These are phyloP conservation scores for Thermophis baileyi DNA, from an alignment of 2,113 vertebrate genomes.

Conservation along the genomic window DNA sequence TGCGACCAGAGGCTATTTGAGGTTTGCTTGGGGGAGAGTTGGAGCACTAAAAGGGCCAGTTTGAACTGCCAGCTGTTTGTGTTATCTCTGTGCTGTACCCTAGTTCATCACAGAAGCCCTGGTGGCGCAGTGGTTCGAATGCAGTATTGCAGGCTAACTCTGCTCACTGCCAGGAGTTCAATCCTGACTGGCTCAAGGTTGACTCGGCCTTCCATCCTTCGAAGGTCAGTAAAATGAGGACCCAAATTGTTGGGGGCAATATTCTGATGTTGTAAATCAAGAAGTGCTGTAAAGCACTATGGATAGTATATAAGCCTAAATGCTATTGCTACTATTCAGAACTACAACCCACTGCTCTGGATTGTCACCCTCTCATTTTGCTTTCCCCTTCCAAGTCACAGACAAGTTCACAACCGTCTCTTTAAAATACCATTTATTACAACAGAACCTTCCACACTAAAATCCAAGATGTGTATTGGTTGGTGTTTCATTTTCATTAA, in stretches of 20 bases:
- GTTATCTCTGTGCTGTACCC: no score
- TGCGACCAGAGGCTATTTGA: no score
- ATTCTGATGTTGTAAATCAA: no score
- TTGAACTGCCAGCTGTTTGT: no score
- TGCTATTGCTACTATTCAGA: background rate
- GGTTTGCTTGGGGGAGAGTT: no score
- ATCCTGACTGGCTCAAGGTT: background rate
- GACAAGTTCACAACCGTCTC: slow-evolving; percentile 44
- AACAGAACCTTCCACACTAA: slow-evolving; percentile 46
- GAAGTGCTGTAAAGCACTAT: no score
- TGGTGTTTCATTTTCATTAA: background rate
- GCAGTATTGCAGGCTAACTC: background rate
- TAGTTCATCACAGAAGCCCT: background rate
- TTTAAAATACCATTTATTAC: slow-evolving; percentile 67
- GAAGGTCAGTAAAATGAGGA: background rate
- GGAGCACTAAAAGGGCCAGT: no score
- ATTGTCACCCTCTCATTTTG: background rate
- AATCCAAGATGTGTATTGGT: slow-evolving; percentile 42
- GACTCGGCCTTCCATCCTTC: background rate
- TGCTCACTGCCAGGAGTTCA: background rate
- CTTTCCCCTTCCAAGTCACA: slow-evolving; percentile 41
- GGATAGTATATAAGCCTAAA: background rate
- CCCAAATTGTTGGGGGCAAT: background rate
- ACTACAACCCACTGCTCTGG: background rate
- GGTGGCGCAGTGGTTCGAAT: no score